Base-by-base conservation (phyloP, 2,113 vertebrate genomes). In the Smithornis capensis region DNA sequence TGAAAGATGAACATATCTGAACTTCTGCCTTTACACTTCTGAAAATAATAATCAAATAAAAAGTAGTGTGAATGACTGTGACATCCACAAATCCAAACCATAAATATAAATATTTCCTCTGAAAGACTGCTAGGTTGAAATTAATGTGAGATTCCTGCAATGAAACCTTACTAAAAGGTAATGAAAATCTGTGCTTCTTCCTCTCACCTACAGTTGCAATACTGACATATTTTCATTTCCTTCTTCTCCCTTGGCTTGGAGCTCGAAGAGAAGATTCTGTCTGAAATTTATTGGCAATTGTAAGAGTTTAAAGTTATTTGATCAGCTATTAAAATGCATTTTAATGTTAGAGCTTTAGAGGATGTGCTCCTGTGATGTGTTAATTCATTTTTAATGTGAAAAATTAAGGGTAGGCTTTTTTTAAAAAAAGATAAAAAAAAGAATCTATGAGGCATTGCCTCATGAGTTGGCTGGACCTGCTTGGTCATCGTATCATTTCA, bases 261-360 rank as follows among this genome's bases (percentile, higher is more conserved):
- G 27, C 12, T 74, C 33, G 59, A 69, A 23, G 56, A 69, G 9
- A 80, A 70, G 11, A 29, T 59, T 19, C 49, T 86, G 5, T 35
- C 78, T 83, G 42, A 68, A 71, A 86, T 90, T 93, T 88, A 91
- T 55, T 92, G 75, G 78, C 75, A 88, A 71, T 80, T 90, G 33
- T 31, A 83, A 59, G 71, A 89, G 70, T 55, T 94, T 68, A 44
- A 88, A 83, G 21, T 75, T 89, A 81, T 95, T 92, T 78, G 95
- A 93, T 95, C 88, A 93, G 71, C 75, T 90, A 94, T 94, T 93
- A 92, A 95, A 95, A 96, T 95, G 71, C 84, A 94, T 59, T 47
- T 19, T 91, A 81, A 80, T 86, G 29, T 59, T 59, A 77, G 29
- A 67, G 17, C 38, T 91, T 89, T 93, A 74, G 81, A 77, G 19